A percentile compares a stretch with the other conserved stretches of the same genome.
These are phyloP conservation scores for Carettochelys insculpta DNA, from an alignment of 2,113 vertebrate species.

Conservation along the genomic window DNA sequence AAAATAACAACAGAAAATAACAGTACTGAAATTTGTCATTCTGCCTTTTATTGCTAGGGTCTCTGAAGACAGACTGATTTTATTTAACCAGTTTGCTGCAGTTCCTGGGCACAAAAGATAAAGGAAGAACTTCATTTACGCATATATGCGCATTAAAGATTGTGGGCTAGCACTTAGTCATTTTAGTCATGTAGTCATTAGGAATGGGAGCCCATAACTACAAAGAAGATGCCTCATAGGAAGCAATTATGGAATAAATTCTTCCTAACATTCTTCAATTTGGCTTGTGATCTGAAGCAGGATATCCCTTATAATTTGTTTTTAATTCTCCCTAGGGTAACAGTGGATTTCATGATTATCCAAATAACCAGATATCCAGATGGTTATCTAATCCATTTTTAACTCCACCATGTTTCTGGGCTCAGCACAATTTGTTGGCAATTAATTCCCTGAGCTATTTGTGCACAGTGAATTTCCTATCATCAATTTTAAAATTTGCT, in stretches of 20 bases:
- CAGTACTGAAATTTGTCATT: background rate
- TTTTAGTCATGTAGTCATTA: background rate
- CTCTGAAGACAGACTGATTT: background rate
- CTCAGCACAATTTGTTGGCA: background rate
- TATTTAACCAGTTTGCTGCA: background rate
- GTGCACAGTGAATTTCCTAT: background rate
- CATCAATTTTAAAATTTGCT: background rate
- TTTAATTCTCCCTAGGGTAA: background rate
- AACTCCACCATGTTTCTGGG: background rate
- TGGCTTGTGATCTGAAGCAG: background rate
- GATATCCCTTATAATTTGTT: background rate
- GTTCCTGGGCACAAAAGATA: background rate
- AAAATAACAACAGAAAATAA: background rate
- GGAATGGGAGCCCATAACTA: background rate
- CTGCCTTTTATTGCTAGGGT: background rate
- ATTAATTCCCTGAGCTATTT: background rate
- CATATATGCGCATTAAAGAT: background rate
- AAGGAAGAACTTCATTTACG: background rate
- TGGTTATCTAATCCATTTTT: background rate
- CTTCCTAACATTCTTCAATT: background rate
- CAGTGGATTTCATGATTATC: background rate
- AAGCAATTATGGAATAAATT: background rate
- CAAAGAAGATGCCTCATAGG: background rate
- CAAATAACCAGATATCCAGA: no score
- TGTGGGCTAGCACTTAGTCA: background rate